A percentile compares a stretch with the other conserved stretches of the same genome.
phyloP scores from a whole-genome alignment of 2,888 invertebrate genomes.

The Drosophila trichaetosa region DNA sequence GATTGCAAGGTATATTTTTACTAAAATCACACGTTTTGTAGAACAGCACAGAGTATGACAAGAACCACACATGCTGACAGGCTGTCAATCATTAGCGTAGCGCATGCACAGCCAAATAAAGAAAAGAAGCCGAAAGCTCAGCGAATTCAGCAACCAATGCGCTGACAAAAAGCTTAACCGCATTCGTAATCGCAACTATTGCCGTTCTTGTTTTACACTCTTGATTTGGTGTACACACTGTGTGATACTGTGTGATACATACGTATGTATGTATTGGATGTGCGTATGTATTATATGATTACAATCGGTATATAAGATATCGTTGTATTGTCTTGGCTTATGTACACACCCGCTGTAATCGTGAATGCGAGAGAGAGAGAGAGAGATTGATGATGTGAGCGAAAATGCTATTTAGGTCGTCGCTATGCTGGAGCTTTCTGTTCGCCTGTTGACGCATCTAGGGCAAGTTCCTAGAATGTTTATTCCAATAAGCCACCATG shows the following conservation, averaged over 20 bases:
- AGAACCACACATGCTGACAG: slow-evolving; percentile 1
- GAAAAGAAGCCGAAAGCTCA: slow-evolving; percentile 47
- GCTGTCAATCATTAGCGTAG: slow-evolving; percentile 8
- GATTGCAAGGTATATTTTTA: neutral
- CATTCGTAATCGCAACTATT: slow-evolving; percentile 1
- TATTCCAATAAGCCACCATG: slow-evolving; percentile 77
- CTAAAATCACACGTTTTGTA: neutral
- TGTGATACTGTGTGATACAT: neutral
- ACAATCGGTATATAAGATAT: slow-evolving; percentile 32
- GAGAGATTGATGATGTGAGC: neutral
- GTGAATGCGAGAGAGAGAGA: slow-evolving; percentile 1
- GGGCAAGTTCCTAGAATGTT: slow-evolving; percentile 85
- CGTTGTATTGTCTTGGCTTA: slow-evolving; percentile 23
- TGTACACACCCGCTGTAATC: slow-evolving; percentile 1
- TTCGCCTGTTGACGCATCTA: slow-evolving; percentile 81
- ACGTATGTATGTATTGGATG: too few relatives aligned
- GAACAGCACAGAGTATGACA: slow-evolving; percentile 6
- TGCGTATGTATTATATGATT: slow-evolving; percentile 12
- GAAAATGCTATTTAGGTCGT: slow-evolving; percentile 69
- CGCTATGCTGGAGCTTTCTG: slow-evolving; percentile 63
- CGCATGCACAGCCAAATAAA: slow-evolving; percentile 3
- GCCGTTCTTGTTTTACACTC: slow-evolving; percentile 26
- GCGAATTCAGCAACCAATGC: slow-evolving; percentile 53
- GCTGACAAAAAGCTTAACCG: slow-evolving; percentile 8
- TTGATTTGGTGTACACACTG: slow-evolving; percentile 11